These are phyloP conservation scores for Lysandra coridon DNA, from an alignment of 2,888 invertebrate genomes.

Conservation along the genomic window DNA sequence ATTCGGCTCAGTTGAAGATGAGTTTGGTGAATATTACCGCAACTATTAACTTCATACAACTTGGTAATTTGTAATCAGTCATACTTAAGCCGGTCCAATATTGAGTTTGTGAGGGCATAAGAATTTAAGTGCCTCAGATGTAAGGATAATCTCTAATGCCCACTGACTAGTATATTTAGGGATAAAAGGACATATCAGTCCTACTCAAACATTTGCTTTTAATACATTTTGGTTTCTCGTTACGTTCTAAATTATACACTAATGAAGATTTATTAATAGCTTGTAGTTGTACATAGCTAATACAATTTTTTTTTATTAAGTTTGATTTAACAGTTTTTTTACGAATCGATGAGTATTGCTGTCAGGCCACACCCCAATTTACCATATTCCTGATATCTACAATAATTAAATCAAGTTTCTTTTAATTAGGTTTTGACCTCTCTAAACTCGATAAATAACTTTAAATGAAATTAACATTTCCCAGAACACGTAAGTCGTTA, in stretches of 20 bases:
- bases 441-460: background rate
- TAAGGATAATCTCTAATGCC: background rate
- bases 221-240: background rate
- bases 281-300: background rate
- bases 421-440: background rate
- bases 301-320: too few species aligned
- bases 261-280: background rate
- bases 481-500: background rate
- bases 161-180: slow-evolving; percentile 9
- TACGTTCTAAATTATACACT: background rate
- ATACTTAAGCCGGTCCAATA: slow-evolving; percentile 3
- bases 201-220: background rate
- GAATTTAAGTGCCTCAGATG: background rate
- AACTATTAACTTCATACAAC: background rate
- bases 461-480: background rate
- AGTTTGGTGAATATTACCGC: slow-evolving; percentile 1
- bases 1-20: background rate
- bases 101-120: background rate
- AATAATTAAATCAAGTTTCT: background rate
- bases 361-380: background rate
- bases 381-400: background rate
- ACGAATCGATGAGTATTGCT: too few species aligned
- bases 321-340: too few species aligned
- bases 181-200: slow-evolving; percentile 4
- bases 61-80: slow-evolving; percentile 7